phyloP scores from a whole-genome alignment of 2,888 invertebrate genomes.

The Nezara viridula region DNA sequence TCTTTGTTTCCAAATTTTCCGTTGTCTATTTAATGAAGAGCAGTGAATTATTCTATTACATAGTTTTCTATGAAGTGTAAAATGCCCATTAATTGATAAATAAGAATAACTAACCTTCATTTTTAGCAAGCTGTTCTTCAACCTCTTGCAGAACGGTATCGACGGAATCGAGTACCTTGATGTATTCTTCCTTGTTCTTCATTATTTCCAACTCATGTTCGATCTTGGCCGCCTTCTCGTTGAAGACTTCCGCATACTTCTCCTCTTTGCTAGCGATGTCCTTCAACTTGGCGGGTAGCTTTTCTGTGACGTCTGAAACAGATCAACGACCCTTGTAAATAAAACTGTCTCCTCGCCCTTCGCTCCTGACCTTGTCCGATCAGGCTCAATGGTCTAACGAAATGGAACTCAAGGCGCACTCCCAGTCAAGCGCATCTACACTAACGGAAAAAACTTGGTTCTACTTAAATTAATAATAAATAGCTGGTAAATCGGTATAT shows the following conservation, averaged over 20 bases:
- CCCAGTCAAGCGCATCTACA: too few relatives aligned
- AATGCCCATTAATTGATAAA: too few relatives aligned
- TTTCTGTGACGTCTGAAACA: slow-evolving; percentile 75
- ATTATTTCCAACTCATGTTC: slow-evolving; percentile 76
- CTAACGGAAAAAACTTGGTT: too few relatives aligned
- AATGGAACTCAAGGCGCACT: neutral
- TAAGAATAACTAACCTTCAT: slow-evolving; percentile 68
- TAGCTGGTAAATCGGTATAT: too few relatives aligned
- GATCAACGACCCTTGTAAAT: slow-evolving; percentile 8
- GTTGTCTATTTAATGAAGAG: too few relatives aligned
- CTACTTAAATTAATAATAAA: too few relatives aligned
- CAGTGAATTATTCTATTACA: too few relatives aligned
- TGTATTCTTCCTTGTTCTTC: slow-evolving; percentile 75
- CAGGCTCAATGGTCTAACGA: neutral
- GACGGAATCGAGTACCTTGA: slow-evolving; percentile 76
- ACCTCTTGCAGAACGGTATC: slow-evolving; percentile 75
- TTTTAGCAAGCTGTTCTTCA: slow-evolving; percentile 76
- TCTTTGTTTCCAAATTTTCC: too few relatives aligned
- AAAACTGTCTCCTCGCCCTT: neutral
- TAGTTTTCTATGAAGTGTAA: too few relatives aligned
- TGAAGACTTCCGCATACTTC: slow-evolving; percentile 72
- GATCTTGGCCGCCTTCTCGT: slow-evolving; percentile 77
- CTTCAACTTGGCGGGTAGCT: slow-evolving; percentile 74
- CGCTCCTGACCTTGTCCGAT: neutral
- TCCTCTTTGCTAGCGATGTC: slow-evolving; percentile 75